Evolutionary conservation across 2,888 invertebrate species (phyloP).

Genomic region (Limnephilus marmoratus): DNA sequence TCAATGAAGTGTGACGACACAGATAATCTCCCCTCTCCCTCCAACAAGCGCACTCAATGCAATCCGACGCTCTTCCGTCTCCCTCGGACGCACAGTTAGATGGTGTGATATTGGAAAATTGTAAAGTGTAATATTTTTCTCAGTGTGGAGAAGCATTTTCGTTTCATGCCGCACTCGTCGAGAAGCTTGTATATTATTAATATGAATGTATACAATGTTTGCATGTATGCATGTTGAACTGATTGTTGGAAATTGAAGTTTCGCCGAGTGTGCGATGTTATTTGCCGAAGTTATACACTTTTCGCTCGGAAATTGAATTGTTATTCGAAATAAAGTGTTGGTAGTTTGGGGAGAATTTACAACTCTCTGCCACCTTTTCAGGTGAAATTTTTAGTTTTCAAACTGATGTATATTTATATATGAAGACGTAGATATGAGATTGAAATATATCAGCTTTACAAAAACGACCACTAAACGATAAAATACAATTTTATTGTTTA

Average conservation of each 20-base stretch:
- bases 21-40: constrained; percentile 28
- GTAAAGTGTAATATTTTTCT: constrained; percentile 45
- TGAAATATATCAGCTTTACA: background rate
- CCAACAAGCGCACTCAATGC: background rate
- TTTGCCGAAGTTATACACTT: constrained; percentile 45
- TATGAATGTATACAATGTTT: background rate
- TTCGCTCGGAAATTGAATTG: constrained; percentile 39
- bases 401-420: background rate
- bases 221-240: constrained; percentile 5
- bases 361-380: background rate
- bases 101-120: constrained; percentile 32
- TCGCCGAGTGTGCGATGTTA: constrained; percentile 41
- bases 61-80: background rate
- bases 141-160: constrained; percentile 25
- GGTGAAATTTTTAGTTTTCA: background rate
- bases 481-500: too few species aligned
- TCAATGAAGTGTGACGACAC: constrained; percentile 44
- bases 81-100: background rate
- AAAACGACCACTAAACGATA: background rate
- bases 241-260: constrained; percentile 43
- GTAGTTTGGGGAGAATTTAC: background rate
- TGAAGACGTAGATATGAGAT: background rate
- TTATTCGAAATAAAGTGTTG: constrained; percentile 33
- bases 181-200: background rate
- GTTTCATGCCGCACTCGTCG: background rate